A percentile compares a stretch with the other conserved stretches of the same genome.
phyloP scores from a whole-genome alignment of 2,113 vertebrate genomes.

The Heteronetta atricapilla region DNA sequence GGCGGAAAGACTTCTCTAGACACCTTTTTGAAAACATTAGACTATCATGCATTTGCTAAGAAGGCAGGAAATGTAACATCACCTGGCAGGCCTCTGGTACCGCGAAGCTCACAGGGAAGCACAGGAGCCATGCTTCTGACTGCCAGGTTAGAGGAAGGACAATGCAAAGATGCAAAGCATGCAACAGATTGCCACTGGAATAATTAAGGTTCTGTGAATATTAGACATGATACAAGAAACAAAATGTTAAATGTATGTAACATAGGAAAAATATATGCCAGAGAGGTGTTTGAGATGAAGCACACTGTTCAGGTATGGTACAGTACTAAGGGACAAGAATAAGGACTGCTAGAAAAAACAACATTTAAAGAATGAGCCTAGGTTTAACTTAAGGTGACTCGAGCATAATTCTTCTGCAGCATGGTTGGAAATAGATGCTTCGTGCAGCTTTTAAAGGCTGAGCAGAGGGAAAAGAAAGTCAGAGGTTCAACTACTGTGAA shows the following conservation, averaged over 20 bases:
- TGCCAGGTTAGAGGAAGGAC: too few species aligned
- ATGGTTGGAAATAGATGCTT: neutral
- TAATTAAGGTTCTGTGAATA: slow-evolving; percentile 48
- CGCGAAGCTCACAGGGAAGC: neutral
- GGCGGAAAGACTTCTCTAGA: accelerated
- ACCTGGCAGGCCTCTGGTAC: neutral
- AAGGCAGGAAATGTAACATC: neutral
- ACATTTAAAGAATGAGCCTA: neutral
- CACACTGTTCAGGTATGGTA: neutral
- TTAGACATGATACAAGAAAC: slow-evolving; percentile 43
- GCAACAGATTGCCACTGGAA: slow-evolving; percentile 47
- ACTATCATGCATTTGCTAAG: neutral
- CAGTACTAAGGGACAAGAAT: neutral
- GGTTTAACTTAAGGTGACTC: neutral
- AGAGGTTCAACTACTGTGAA: neutral
- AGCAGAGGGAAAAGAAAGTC: neutral
- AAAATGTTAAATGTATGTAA: neutral
- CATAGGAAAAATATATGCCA: slow-evolving; percentile 18
- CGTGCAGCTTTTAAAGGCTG: neutral
- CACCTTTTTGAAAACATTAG: neutral
- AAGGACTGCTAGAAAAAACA: neutral
- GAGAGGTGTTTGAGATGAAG: neutral
- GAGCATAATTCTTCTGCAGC: neutral
- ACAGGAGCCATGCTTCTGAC: neutral
- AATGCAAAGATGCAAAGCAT: neutral